A percentile compares a stretch with the other conserved stretches of the same genome.
phyloP scores from a whole-genome alignment of 2,888 invertebrate genomes.

The Harpalus rufipes region DNA sequence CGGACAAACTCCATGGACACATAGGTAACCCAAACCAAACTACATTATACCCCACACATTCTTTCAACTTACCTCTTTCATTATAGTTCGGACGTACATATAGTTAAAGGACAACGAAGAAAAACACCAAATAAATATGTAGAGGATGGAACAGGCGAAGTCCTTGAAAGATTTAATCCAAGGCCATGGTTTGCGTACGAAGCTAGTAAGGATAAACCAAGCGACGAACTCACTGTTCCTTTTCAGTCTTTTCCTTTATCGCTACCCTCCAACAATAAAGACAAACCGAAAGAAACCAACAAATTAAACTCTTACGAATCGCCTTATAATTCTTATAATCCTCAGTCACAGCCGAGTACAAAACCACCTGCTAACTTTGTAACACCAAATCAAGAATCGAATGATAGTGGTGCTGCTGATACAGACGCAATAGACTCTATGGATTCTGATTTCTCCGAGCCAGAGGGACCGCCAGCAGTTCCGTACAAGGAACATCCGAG shows the following conservation, averaged over 20 bases:
- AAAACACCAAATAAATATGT: constrained; percentile 68
- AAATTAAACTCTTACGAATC: constrained; percentile 54
- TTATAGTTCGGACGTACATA: constrained; percentile 73
- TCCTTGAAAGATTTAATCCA: constrained; percentile 75
- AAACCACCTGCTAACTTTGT: constrained; percentile 53
- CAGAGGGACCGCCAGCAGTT: not conserved
- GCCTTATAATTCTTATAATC: constrained; percentile 64
- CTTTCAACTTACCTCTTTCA: not conserved
- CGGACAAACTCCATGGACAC: constrained; percentile 74
- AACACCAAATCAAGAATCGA: constrained; percentile 68
- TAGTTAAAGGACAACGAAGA: constrained; percentile 71
- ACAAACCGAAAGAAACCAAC: constrained; percentile 19
- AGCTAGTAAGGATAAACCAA: constrained; percentile 5
- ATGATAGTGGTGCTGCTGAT: not conserved
- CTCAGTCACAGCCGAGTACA: constrained; percentile 72
- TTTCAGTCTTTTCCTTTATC: constrained; percentile 51
- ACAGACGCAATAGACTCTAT: not conserved
- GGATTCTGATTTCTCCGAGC: constrained; percentile 1
- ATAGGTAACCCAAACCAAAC: constrained; percentile 72
- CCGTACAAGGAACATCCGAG: not conserved
- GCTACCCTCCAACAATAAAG: constrained; percentile 23
- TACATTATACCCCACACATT: not conserved
- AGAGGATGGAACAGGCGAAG: constrained; percentile 73
- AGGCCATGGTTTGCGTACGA: constrained; percentile 75
- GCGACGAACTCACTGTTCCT: constrained; percentile 43